A percentile compares a stretch with the other conserved stretches of the same genome.
These are phyloP conservation scores for Ephestia elutella DNA, from an alignment of 1,140 invertebrate genomes.

Conservation along the genomic window DNA sequence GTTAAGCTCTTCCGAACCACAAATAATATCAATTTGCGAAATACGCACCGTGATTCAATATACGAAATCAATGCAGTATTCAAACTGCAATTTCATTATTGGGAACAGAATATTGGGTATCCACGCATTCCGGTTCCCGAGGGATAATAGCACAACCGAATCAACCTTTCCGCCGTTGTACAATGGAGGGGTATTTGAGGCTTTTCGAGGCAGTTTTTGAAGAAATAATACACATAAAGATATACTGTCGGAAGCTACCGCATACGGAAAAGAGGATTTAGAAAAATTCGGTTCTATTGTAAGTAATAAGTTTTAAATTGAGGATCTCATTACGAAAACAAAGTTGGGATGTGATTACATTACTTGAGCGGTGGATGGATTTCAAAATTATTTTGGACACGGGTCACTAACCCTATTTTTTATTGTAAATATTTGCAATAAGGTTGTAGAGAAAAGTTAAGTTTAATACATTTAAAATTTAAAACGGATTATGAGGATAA, in stretches of 20 bases:
- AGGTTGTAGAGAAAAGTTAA: too few relatives aligned
- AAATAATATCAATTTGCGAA: conserved; percentile 49
- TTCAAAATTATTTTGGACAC: too few relatives aligned
- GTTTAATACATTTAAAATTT: too few relatives aligned
- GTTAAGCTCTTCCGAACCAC: conserved; percentile 4
- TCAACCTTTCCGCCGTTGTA: conserved; percentile 39
- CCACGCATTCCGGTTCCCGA: conserved; percentile 47
- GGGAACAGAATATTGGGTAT: conserved; percentile 55
- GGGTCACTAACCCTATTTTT: too few relatives aligned
- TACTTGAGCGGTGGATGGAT: too few relatives aligned
- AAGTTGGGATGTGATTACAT: too few relatives aligned
- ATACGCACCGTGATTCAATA: conserved; percentile 63
- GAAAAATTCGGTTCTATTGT: too few relatives aligned
- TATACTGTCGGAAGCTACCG: background rate
- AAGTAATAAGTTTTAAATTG: too few relatives aligned
- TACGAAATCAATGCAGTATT: conserved; percentile 65
- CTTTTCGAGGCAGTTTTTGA: background rate
- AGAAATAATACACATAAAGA: background rate
- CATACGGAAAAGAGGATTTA: background rate
- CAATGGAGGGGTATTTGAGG: background rate
- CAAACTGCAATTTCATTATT: conserved; percentile 65
- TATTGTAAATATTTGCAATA: too few relatives aligned
- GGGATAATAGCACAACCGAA: conserved; percentile 47
- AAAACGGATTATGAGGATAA: too few relatives aligned
- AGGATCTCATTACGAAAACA: too few relatives aligned